Base-by-base conservation (phyloP, 2,797 vertebrate genomes). In the Rhinoraja longicauda region DNA sequence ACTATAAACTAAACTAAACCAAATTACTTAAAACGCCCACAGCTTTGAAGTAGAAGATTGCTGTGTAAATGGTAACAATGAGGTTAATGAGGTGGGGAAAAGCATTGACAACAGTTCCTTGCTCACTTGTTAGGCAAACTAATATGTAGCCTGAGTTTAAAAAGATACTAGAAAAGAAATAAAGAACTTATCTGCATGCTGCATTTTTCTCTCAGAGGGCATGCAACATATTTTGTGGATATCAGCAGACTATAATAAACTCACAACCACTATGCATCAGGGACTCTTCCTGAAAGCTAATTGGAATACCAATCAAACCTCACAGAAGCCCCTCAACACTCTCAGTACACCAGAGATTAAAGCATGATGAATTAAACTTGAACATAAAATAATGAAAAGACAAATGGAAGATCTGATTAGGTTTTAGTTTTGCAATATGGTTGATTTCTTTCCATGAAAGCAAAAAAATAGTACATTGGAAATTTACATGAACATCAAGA, bases 311-410 rank as follows among this genome's bases (percentile, higher is more conserved):
- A 72, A 45, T 70, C 67, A 73, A 91, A 53, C 10, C 9, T 64
- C 73, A 15, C 39, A 73, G 67, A 91, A 73, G 45, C 9, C 67
- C 90, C 70, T 73, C 2, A 88, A 59, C 84, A 67, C 59, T n/a
- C 53, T 84, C 62, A 64, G 17, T 64, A 67, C n/a, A 1, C 84
- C 84, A 32, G 84, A 88, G 59, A 67, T 15, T 36, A 8, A 88
- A 67, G 32, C n/a, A 19, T 36, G 59, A 67, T 88, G n/a, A 88
- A 88, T 88, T 67, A 88, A 88, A 88, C 62, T 64, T 88, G 70
- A 88, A 88, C 59, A 88, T 88, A 67, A 88, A 88, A 88, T 88
- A 88, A 88, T 88, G 84, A 88, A 84, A 88, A 32, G n/a, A 64
- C 84, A 88, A 67, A 67, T 88, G 59, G 59, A 88, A 88, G 84